phyloP scores from a whole-genome alignment of 2,113 vertebrate genomes.

The Piaya cayana region DNA sequence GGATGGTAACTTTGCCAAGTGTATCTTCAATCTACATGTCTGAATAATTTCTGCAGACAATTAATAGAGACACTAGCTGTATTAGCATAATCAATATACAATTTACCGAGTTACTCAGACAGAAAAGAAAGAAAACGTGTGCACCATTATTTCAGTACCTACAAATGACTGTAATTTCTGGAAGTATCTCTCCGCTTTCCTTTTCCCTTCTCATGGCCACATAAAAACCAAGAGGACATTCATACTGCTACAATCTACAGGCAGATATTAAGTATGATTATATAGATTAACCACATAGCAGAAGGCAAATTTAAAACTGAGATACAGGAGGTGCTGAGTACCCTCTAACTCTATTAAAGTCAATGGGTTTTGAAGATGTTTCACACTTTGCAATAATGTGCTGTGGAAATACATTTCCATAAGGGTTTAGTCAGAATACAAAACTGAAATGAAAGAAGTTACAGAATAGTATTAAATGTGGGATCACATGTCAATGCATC shows the following conservation, averaged over 20 bases:
- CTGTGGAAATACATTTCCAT: slow-evolving; percentile 3
- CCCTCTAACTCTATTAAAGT: slow-evolving; percentile 15
- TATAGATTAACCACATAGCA: slow-evolving; percentile 28
- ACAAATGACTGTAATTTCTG: slow-evolving; percentile 73
- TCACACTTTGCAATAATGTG: neutral
- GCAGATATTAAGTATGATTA: slow-evolving; percentile 34
- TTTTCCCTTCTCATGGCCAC: neutral
- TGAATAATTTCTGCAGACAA: slow-evolving; percentile 75
- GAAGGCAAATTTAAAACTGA: slow-evolving; percentile 45
- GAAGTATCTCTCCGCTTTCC: slow-evolving; percentile 35
- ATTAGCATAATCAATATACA: slow-evolving; percentile 85
- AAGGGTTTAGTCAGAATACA: neutral
- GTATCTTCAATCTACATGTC: slow-evolving; percentile 75
- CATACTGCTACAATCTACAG: slow-evolving; percentile 2
- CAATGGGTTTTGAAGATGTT: slow-evolving; percentile 23
- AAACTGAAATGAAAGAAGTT: slow-evolving; percentile 16
- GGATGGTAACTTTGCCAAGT: slow-evolving; percentile 56
- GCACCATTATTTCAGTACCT: slow-evolving; percentile 69
- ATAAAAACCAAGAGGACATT: slow-evolving; percentile 31
- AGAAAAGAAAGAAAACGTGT: slow-evolving; percentile 71
- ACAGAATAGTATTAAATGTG: neutral
- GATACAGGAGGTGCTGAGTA: neutral
- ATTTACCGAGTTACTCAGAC: slow-evolving; percentile 78
- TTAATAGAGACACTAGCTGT: slow-evolving; percentile 73
- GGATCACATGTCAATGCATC: neutral